Conservation (phyloP, 2,113 vertebrate genomes). For the Phylloscopus whistleri region DNA sequence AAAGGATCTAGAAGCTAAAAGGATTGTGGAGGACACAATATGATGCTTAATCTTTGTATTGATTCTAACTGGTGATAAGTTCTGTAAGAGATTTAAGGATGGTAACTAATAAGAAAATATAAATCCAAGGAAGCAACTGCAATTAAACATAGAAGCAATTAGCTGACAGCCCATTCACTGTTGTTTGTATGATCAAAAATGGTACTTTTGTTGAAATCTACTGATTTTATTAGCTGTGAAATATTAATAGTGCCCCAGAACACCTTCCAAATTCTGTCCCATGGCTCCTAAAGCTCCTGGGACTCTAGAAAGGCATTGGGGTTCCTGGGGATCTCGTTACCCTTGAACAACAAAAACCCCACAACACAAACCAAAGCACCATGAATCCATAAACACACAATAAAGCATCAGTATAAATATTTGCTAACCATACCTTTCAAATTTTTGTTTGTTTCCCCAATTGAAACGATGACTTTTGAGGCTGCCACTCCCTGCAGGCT, state of each 20-base stretch:
- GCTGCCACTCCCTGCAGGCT: slow-evolving; percentile 59
- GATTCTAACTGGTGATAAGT: neutral
- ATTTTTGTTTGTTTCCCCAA: slow-evolving; percentile 82
- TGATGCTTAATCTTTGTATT: neutral
- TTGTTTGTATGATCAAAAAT: neutral
- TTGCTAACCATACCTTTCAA: slow-evolving; percentile 79
- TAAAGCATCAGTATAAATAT: neutral
- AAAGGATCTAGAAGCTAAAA: too few species aligned
- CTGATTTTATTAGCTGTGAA: neutral
- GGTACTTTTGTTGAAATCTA: neutral
- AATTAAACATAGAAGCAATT: neutral
- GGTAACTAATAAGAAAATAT: neutral
- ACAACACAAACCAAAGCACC: neutral
- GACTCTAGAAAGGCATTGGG: neutral
- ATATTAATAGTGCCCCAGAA: neutral
- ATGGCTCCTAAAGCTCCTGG: neutral
- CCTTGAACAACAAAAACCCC: neutral
- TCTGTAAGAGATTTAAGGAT: neutral
- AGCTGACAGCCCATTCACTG: neutral
- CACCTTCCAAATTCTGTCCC: neutral
- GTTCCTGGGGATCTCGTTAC: neutral
- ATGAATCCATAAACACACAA: neutral
- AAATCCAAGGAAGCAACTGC: neutral
- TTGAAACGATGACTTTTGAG: slow-evolving; percentile 77
- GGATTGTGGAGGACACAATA: neutral